Base-by-base conservation (phyloP, 2,797 vertebrate genomes). In the Anguilla pacifica region DNA sequence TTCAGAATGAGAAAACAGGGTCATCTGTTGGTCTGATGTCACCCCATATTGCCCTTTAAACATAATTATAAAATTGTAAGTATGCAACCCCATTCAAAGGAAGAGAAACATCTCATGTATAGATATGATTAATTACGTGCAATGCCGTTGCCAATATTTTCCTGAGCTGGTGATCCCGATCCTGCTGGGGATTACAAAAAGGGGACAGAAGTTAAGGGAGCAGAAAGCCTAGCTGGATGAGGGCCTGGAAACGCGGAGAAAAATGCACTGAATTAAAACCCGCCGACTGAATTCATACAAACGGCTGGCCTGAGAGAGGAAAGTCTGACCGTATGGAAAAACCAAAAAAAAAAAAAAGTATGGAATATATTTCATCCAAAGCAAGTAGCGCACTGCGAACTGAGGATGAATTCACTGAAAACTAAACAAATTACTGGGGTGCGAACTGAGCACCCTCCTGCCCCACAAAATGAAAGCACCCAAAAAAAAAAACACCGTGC, bases 281-380 rank as follows among this genome's bases (percentile, higher is more conserved):
- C 25, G 10, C 67, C 9, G 67, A 72, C 67, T 35, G 28, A 72
- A 79, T 79, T 43, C 46, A 39, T 46, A 43, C 39, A 79, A 79
- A 79, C 6, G 43, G 74, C 74, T 1, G 46, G 46, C 79, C 35
- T 22, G 43, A 25, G 43, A 25, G 22, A 25, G 79, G 46, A 70
- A 87, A 49, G 79, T 59, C 55, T 67, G 79, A 87, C 57, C 4
- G 46, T 28, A 87, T 87, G 79, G 61, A 87, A 87, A 79, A 19
- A 35, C 35, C 13, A 35, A 15, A 39, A 39, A 39, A 74, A 39
- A 74, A 39, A 39, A 74, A 79, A 19, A 74, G 39, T 3, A 35
- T 43, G 43, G n/a, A 39, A 51, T 28, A 82, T 61, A 67, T 70
- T 13, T 57, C 79, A 82, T 35, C 79, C 86, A 67, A 28, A 43